phyloP scores from a whole-genome alignment of 2,888 invertebrate species.

The Encarsia formosa region DNA sequence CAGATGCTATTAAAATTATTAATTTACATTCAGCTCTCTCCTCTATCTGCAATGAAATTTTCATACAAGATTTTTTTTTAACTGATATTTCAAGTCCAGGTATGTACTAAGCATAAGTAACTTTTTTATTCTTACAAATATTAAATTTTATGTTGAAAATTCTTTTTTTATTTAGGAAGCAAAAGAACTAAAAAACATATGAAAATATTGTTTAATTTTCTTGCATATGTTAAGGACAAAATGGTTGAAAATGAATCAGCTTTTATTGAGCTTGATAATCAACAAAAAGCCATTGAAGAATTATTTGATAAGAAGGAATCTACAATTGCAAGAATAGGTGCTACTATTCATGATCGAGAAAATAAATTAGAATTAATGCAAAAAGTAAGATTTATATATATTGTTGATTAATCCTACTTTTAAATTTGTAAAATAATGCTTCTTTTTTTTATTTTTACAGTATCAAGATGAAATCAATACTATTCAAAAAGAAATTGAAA shows the following conservation, averaged over 20 bases:
- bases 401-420: background rate
- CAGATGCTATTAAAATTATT: conserved; percentile 27
- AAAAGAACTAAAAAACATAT: conserved; percentile 33
- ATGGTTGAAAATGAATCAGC: conserved; percentile 25
- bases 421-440: background rate
- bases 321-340: conserved; percentile 24
- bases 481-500: conserved; percentile 7
- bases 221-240: conserved; percentile 29
- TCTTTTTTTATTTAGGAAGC: conserved; percentile 27
- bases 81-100: conserved; percentile 33
- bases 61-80: conserved; percentile 30
- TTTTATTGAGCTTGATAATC: conserved; percentile 24
- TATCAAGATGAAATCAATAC: conserved; percentile 27
- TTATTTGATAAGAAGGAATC: conserved; percentile 24
- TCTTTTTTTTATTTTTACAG: conserved; percentile 12
- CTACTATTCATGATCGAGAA: conserved; percentile 24
- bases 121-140: conserved; percentile 18
- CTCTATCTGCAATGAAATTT: conserved; percentile 28
- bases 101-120: conserved; percentile 1
- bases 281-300: conserved; percentile 24
- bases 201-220: conserved; percentile 33
- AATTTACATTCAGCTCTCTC: conserved; percentile 30
- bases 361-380: conserved; percentile 27
- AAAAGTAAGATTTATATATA: conserved; percentile 22
- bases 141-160: background rate